Evolutionary conservation across 1,140 invertebrate genomes (phyloP), one percentile per base, ranked within the genome.

Genomic region (Nasonia vitripennis): DNA sequence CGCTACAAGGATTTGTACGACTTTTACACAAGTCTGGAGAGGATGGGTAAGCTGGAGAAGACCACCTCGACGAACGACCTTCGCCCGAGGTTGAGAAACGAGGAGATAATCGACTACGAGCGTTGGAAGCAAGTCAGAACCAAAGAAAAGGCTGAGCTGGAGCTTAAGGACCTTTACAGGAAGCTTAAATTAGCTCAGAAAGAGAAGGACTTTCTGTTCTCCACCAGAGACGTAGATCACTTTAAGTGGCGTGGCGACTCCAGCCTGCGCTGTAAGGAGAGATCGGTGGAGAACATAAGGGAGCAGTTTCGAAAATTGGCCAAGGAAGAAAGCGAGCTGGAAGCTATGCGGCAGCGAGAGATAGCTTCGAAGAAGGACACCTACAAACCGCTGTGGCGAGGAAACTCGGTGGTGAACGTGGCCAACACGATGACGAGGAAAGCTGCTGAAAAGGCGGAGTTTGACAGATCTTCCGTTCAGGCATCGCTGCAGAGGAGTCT

Each of bases 81-180:
- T 55, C 94, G 95, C 78, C 95, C 96, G 4, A 94, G 96, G 88
- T 92, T 95, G 89, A 96, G 94, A 91, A 95, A 96, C 88, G 96
- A 97, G 90, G 96, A 97, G 89, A 95, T 98, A 37, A 96, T 97
- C 87, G 97, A 98, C 93, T 98, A 97, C 90, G 97, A 98, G 89
- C 94, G 96, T 70, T 98, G 97, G 97, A 97, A 96, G 91, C 95
- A 95, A 91, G 94, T 98, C 31, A 92, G 97, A 84, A 94, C 95
- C n/a, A 95, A 96, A 85, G 96, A 97, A 92, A 95, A 95, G 87
- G 97, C 96, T 3, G 96, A 98, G 90, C 95, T 96, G 89, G 98
- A 98, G 91, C 92, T 98, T 73, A 95, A 96, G 85, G 94, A 94
- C 83, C 92, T 99, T 37, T 97, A 98, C 87, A 94, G 94, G 70